Evolutionary conservation across 2,113 vertebrate genomes (phyloP).

Genomic region (Corydoras maculifer): DNA sequence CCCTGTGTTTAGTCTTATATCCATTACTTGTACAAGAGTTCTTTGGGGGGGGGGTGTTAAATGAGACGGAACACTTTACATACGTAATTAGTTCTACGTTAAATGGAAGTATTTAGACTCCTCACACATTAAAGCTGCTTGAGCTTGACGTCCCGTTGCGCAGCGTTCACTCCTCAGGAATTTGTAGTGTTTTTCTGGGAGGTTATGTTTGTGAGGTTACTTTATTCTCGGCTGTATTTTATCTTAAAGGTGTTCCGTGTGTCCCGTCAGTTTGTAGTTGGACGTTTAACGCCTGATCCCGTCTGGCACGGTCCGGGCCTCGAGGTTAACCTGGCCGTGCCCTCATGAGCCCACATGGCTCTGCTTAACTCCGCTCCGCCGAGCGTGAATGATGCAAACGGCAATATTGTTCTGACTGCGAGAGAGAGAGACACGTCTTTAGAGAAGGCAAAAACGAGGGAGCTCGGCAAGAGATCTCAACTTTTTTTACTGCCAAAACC

Average conservation of each 20-base stretch:
- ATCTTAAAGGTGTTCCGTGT: background rate
- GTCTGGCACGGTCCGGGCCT: background rate
- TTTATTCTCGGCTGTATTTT: background rate
- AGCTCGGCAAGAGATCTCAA: constrained; percentile 19
- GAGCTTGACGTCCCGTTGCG: too few species aligned
- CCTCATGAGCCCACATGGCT: background rate
- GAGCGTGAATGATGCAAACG: constrained; percentile 14
- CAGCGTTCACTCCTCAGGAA: too few species aligned
- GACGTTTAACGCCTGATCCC: background rate
- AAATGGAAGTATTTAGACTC: too few species aligned
- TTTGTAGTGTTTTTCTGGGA: too few species aligned
- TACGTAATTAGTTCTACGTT: too few species aligned
- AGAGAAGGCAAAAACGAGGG: constrained; percentile 2
- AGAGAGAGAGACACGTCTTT: background rate
- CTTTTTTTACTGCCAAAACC: constrained; percentile 30
- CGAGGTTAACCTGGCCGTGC: constrained; percentile 6
- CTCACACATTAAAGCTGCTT: too few species aligned
- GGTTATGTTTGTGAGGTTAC: too few species aligned
- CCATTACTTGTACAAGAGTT: too few species aligned
- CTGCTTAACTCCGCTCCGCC: constrained; percentile 10
- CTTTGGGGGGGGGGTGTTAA: too few species aligned
- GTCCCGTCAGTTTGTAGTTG: background rate
- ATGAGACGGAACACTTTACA: too few species aligned
- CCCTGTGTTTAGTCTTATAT: too few species aligned
- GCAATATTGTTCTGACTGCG: constrained; percentile 1